Percentiles rank a stretch among this genome's conserved stretches.
Conservation (phyloP, 1,140 invertebrate species). For the Octopus bimaculoides region DNA sequence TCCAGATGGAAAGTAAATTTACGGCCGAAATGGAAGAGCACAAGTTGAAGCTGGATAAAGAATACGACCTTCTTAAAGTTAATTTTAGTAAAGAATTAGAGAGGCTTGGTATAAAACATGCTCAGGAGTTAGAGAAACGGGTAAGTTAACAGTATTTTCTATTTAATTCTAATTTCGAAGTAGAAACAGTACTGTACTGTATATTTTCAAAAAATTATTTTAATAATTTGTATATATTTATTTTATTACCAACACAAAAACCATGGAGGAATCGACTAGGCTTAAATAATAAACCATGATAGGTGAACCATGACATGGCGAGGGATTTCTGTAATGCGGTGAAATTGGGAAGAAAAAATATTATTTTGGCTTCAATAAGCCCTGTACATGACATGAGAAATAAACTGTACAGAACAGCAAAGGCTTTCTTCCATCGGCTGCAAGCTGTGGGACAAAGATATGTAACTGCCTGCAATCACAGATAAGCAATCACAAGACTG, state of each 20-base stretch:
- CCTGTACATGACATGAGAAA: too few relatives aligned
- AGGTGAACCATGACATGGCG: too few relatives aligned
- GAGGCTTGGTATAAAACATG: slow-evolving; percentile 81
- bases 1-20: slow-evolving; percentile 84
- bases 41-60: slow-evolving; percentile 91
- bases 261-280: too few relatives aligned
- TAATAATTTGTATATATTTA: not conserved
- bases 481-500: too few relatives aligned
- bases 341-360: too few relatives aligned
- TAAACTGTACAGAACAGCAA: too few relatives aligned
- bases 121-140: slow-evolving; percentile 75
- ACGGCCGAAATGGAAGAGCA: slow-evolving; percentile 93
- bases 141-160: slow-evolving; percentile 24
- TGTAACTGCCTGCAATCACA: too few relatives aligned
- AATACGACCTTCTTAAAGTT: slow-evolving; percentile 88
- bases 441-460: too few relatives aligned
- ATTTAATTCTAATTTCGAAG: not conserved
- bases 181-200: not conserved
- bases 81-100: slow-evolving; percentile 91
- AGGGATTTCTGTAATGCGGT: too few relatives aligned
- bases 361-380: too few relatives aligned
- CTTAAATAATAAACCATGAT: too few relatives aligned
- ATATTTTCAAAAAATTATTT: not conserved
- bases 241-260: not conserved
- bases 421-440: too few relatives aligned